Conservation (phyloP, 2,888 invertebrate species). For the Autographa pulchrina region DNA sequence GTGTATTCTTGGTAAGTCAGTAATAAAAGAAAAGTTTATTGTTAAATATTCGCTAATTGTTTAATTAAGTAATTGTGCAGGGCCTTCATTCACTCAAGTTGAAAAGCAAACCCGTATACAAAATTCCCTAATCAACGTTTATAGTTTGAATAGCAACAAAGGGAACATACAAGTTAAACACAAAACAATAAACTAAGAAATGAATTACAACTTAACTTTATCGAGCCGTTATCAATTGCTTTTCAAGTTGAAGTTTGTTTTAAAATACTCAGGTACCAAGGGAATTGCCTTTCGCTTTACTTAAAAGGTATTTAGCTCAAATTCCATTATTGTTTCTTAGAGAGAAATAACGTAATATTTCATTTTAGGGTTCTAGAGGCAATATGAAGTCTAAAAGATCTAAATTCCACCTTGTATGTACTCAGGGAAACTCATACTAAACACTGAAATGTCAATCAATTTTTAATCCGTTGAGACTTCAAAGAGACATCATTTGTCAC, state of each 20-base stretch:
- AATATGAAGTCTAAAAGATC: too few species aligned
- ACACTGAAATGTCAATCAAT: too few species aligned
- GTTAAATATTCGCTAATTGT: too few species aligned
- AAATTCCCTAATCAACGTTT: constrained; percentile 5
- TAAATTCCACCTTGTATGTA: too few species aligned
- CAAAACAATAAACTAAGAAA: constrained; percentile 1
- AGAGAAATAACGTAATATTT: not conserved
- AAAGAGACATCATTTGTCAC: too few species aligned
- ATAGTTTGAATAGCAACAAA: constrained; percentile 6
- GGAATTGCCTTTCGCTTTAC: not conserved
- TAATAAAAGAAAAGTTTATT: too few species aligned
- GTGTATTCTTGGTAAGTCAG: too few species aligned
- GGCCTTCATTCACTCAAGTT: not conserved
- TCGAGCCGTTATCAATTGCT: not conserved
- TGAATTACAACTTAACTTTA: not conserved
- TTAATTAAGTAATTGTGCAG: not conserved
- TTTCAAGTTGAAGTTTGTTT: not conserved
- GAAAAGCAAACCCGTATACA: constrained; percentile 11
- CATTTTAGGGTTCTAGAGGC: not conserved
- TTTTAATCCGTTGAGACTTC: too few species aligned
- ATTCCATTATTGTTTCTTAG: not conserved
- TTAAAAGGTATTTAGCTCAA: not conserved
- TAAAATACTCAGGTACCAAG: not conserved
- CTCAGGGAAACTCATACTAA: too few species aligned
- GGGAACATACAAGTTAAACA: constrained; percentile 5